Evolutionary conservation across 2,888 invertebrate species (phyloP).

Genomic region (Cosmorhoe ocellata): DNA sequence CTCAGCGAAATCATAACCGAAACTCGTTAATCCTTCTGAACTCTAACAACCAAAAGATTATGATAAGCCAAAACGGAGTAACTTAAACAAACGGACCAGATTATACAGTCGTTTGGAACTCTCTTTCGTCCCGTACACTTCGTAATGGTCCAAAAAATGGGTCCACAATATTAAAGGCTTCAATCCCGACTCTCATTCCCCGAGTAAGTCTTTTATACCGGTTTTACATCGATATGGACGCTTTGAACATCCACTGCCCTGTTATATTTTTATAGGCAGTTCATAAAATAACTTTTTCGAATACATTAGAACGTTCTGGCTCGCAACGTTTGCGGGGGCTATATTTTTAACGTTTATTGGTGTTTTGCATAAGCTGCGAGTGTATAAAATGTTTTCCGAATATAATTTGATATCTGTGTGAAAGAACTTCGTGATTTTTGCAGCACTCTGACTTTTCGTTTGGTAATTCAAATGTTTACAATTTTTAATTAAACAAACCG

Average conservation of each 20-base stretch:
- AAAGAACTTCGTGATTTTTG: constrained; percentile 20
- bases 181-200: constrained; percentile 42
- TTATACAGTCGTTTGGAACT: constrained; percentile 53
- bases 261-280: constrained; percentile 77
- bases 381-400: constrained; percentile 44
- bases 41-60: constrained; percentile 48
- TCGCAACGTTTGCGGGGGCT: constrained; percentile 57
- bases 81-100: constrained; percentile 47
- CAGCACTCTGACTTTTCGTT: constrained; percentile 5
- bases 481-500: constrained; percentile 17
- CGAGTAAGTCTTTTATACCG: constrained; percentile 49
- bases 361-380: constrained; percentile 65
- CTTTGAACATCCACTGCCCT: constrained; percentile 68
- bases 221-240: constrained; percentile 62
- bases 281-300: constrained; percentile 74
- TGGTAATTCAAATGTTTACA: constrained; percentile 6
- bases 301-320: constrained; percentile 67
- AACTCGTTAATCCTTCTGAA: constrained; percentile 43
- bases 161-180: constrained; percentile 63
- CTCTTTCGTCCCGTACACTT: constrained; percentile 42
- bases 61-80: constrained; percentile 46
- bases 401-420: constrained; percentile 35
- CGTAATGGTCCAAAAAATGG: constrained; percentile 60
- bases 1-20: constrained; percentile 31
- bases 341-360: constrained; percentile 74